Conservation (phyloP, 2,888 invertebrate species). For the Cephus pygmeus region DNA sequence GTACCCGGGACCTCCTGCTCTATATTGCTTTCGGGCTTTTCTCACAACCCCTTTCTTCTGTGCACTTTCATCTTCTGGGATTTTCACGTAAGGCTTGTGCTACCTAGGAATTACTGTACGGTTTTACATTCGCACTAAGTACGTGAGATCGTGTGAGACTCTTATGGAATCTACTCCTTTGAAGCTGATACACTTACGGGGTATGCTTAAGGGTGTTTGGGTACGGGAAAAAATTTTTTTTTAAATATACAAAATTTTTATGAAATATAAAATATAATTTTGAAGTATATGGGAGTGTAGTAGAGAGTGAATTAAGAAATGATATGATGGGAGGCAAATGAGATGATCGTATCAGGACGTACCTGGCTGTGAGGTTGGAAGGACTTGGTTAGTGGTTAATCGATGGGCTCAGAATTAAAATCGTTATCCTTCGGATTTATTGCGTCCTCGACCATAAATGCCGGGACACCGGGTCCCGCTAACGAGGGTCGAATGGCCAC, state of each 20-base stretch:
- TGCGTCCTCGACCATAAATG: constrained; percentile 26
- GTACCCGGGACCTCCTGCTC: background rate
- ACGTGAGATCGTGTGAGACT: background rate
- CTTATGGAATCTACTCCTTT: background rate
- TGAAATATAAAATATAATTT: background rate
- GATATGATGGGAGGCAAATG: background rate
- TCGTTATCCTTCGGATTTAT: constrained; percentile 9
- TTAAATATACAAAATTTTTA: background rate
- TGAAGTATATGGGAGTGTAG: background rate
- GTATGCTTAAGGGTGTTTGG: background rate
- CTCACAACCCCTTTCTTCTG: background rate
- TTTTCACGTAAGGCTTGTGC: background rate
- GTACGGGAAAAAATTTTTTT: background rate
- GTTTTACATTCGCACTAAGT: background rate
- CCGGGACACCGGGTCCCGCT: background rate
- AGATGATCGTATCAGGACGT: background rate
- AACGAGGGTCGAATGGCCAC: constrained; percentile 5
- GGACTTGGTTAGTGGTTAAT: background rate
- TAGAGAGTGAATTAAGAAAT: background rate
- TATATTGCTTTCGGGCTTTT: background rate
- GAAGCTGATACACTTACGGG: background rate
- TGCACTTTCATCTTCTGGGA: background rate
- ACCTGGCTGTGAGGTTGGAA: background rate
- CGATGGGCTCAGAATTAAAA: background rate
- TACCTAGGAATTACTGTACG: background rate